phyloP scores from a whole-genome alignment of 2,113 vertebrate genomes.

The Phalacrocorax carbo region DNA sequence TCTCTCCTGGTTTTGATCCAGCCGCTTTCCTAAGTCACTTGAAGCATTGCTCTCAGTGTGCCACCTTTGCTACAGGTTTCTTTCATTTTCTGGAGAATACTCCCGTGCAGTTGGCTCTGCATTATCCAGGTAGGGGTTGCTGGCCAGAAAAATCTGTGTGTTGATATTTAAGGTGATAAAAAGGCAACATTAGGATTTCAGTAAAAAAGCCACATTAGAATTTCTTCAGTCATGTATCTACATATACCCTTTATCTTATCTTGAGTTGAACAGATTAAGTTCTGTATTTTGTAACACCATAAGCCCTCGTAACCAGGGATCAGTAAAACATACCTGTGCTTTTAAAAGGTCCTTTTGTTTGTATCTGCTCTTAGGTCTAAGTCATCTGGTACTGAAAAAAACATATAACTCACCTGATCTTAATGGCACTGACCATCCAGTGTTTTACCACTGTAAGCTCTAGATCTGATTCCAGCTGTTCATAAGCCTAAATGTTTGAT shows the following conservation, averaged over 20 bases:
- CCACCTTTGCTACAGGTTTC: neutral
- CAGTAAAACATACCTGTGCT: neutral
- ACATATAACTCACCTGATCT: neutral
- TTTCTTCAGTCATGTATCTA: neutral
- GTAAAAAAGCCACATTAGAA: neutral
- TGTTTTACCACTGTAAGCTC: neutral
- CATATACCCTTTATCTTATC: neutral
- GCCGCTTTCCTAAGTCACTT: neutral
- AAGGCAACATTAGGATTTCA: neutral
- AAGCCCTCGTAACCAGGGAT: neutral
- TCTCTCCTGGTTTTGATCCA: neutral
- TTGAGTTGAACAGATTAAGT: neutral
- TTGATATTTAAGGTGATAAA: neutral
- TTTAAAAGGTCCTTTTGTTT: neutral
- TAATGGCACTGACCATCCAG: neutral
- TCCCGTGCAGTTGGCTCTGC: neutral
- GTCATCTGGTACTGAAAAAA: neutral
- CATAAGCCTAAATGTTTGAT: neutral
- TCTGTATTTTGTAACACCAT: neutral
- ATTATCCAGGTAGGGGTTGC: neutral
- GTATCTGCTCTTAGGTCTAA: neutral
- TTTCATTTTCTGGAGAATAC: neutral
- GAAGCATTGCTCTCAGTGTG: neutral
- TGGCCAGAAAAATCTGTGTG: neutral
- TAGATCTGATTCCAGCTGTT: neutral